These are phyloP conservation scores for Styela plicata DNA, from an alignment of 23 tunicate genomes.

Conservation along the genomic window DNA sequence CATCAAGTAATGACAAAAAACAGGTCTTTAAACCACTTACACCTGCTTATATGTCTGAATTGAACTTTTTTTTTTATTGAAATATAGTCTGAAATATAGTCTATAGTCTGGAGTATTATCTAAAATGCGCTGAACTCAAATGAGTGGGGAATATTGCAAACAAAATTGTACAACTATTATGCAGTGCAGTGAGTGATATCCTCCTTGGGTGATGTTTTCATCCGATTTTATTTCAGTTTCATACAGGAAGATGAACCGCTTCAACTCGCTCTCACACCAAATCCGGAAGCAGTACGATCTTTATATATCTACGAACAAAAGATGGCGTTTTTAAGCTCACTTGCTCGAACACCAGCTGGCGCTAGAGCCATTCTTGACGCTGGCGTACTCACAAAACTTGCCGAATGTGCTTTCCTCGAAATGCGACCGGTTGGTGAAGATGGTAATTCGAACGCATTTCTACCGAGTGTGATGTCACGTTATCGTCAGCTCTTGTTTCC, in stretches of 20 bases:
- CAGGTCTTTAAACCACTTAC: too few species aligned
- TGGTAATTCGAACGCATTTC: constrained; percentile 18
- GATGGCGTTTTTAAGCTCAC: constrained; percentile 82
- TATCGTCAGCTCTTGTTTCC: constrained; percentile 85
- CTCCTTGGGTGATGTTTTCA: too few species aligned
- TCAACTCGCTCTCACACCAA: constrained; percentile 45
- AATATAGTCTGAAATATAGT: too few species aligned
- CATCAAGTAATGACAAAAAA: too few species aligned
- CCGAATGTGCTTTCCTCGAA: constrained; percentile 64
- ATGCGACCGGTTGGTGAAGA: constrained; percentile 47
- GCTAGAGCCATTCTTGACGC: constrained; percentile 76
- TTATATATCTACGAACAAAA: constrained; percentile 90
- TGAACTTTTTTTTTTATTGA: too few species aligned
- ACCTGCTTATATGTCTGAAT: too few species aligned
- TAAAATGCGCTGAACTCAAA: too few species aligned
- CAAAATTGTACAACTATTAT: too few species aligned
- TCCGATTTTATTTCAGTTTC: constrained; percentile 42
- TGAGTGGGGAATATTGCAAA: too few species aligned
- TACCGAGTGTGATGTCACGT: constrained; percentile 35
- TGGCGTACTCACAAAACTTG: constrained; percentile 59
- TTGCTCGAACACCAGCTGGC: constrained; percentile 73
- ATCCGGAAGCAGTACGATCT: constrained; percentile 40
- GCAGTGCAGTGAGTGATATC: too few species aligned
- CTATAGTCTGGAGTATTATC: too few species aligned
- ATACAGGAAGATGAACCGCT: constrained; percentile 58